phyloP scores from a whole-genome alignment of 2,113 vertebrate species.

The Machaerirhynchus nigripectus region DNA sequence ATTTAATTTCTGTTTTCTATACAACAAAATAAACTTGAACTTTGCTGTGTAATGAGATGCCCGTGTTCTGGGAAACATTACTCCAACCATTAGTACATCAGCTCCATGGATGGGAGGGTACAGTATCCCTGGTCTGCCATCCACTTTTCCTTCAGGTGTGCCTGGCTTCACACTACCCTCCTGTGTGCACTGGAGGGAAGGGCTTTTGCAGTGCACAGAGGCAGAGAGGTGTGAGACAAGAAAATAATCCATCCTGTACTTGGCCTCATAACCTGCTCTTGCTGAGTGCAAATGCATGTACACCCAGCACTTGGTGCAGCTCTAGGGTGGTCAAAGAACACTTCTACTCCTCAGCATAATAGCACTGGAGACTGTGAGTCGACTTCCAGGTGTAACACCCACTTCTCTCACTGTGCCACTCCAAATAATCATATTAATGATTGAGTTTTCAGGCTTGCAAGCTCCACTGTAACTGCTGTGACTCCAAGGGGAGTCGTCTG shows the following conservation, averaged over 20 bases:
- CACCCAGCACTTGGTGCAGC: too few species aligned
- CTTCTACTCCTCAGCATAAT: background rate
- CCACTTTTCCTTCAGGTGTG: background rate
- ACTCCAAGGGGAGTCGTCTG: background rate
- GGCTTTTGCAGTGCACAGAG: background rate
- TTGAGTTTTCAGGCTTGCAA: background rate
- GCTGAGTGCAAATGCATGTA: background rate
- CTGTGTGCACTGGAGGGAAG: background rate
- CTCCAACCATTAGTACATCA: background rate
- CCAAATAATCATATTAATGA: background rate
- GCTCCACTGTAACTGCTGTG: background rate
- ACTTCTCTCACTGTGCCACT: background rate
- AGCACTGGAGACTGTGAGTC: background rate
- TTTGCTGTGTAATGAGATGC: background rate
- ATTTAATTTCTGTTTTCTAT: background rate
- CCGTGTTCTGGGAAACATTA: background rate
- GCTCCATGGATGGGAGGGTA: fast-evolving
- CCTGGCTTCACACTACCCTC: background rate
- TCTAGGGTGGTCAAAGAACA: background rate
- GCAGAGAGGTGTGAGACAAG: background rate
- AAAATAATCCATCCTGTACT: background rate
- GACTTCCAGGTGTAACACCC: fast-evolving
- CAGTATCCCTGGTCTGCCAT: background rate
- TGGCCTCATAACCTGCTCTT: background rate
- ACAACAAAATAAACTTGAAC: background rate